Evolutionary conservation across 2,888 invertebrate species (phyloP).

Genomic region (Acleris cristana): DNA sequence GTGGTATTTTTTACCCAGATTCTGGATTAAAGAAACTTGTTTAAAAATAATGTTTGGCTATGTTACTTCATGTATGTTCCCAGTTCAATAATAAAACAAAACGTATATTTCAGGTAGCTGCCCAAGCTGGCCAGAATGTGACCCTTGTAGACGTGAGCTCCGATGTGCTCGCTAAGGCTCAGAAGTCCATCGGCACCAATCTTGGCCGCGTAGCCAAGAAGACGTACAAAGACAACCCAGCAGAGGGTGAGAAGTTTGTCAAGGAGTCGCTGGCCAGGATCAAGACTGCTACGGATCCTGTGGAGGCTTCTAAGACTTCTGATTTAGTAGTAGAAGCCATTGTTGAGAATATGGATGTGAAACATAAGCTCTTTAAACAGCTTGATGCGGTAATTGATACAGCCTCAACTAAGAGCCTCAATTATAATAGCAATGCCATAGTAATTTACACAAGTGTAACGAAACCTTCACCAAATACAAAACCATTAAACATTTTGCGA

Average conservation of each 20-base stretch:
- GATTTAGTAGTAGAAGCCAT: constrained; percentile 94
- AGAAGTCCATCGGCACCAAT: constrained; percentile 87
- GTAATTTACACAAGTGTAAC: no score
- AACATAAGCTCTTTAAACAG: constrained; percentile 89
- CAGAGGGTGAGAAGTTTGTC: constrained; percentile 87
- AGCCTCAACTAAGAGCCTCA: not conserved
- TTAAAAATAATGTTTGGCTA: no score
- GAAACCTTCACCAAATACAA: no score
- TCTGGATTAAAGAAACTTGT: no score
- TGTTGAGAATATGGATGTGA: constrained; percentile 91
- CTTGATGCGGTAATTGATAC: constrained; percentile 85
- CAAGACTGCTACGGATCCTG: constrained; percentile 84
- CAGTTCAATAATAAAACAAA: not conserved
- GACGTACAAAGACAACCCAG: constrained; percentile 86
- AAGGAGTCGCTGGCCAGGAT: constrained; percentile 85
- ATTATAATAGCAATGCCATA: no score
- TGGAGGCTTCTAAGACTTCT: constrained; percentile 84
- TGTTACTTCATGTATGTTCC: no score
- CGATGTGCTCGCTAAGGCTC: constrained; percentile 88
- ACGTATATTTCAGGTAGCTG: constrained; percentile 86
- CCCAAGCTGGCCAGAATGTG: constrained; percentile 92
- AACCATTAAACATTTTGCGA: no score
- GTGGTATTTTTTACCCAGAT: no score
- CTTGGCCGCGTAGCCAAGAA: constrained; percentile 92
- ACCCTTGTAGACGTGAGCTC: constrained; percentile 91